Percentiles rank a stretch among this genome's conserved stretches.
Evolutionary conservation across 2,113 vertebrate genomes (phyloP).

Genomic region (Sitta europaea): DNA sequence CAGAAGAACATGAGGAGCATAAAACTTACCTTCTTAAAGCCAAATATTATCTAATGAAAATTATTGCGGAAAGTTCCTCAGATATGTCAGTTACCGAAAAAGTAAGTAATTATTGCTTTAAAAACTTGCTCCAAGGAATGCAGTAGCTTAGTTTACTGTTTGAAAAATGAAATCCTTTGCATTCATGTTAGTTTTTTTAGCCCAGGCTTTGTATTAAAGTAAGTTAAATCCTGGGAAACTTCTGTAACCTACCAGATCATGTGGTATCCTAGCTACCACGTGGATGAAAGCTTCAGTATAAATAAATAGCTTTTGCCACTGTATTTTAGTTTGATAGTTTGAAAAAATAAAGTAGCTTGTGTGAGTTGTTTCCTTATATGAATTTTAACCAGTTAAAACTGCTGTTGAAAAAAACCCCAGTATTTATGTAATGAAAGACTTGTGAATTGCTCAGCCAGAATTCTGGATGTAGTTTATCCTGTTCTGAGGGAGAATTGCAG

Average conservation of each 20-base stretch:
- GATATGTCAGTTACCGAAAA: conserved; percentile 79
- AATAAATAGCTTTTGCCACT: neutral
- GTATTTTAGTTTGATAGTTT: neutral
- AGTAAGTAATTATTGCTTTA: conserved; percentile 65
- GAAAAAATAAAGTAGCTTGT: neutral
- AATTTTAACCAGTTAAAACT: neutral
- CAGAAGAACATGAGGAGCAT: conserved; percentile 87
- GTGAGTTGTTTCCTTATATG: neutral
- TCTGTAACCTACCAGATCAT: neutral
- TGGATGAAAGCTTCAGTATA: neutral
- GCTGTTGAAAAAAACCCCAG: neutral
- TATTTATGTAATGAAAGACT: neutral
- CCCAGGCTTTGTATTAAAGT: neutral
- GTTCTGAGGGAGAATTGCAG: neutral
- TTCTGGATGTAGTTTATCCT: neutral
- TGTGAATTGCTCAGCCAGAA: neutral
- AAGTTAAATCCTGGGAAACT: neutral
- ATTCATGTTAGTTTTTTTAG: neutral
- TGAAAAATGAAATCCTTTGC: neutral
- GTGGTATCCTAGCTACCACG: neutral
- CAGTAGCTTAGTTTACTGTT: neutral
- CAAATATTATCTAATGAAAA: conserved; percentile 82
- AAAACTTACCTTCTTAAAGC: conserved; percentile 83
- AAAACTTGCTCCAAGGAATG: neutral
- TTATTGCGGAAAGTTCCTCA: conserved; percentile 77